A percentile compares a stretch with the other conserved stretches of the same genome.
Evolutionary conservation across 2,888 invertebrate genomes (phyloP).

Genomic region (Caenorhabditis drosophilae): DNA sequence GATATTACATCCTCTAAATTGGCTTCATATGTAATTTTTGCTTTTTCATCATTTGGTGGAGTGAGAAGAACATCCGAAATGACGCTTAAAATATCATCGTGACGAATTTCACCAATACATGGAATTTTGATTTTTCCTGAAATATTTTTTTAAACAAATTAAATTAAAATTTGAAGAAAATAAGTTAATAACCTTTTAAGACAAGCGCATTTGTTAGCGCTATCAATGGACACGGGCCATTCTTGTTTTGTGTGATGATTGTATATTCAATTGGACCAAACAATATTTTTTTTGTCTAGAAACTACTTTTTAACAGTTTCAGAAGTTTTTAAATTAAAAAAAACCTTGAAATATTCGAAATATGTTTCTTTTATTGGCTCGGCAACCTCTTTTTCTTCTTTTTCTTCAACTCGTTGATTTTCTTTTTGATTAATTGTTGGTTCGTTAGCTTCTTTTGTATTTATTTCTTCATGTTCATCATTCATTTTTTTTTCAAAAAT

Average conservation of each 20-base stretch:
- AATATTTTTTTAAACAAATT: too few species aligned
- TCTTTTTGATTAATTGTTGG: too few species aligned
- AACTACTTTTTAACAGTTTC: constrained; percentile 6
- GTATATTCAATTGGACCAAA: constrained; percentile 69
- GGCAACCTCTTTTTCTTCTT: not conserved
- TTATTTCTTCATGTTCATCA: too few species aligned
- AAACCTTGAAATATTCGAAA: constrained; percentile 6
- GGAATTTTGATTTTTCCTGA: constrained; percentile 21
- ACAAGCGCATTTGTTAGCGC: constrained; percentile 74
- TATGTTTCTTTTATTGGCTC: not conserved
- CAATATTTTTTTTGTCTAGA: constrained; percentile 73
- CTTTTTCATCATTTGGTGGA: constrained; percentile 4
- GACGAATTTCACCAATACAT: not conserved
- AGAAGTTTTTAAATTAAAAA: not conserved
- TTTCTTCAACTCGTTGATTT: too few species aligned
- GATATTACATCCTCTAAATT: constrained; percentile 74
- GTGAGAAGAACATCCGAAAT: constrained; percentile 1
- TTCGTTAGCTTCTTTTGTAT: too few species aligned
- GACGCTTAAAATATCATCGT: not conserved
- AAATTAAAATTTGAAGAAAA: not conserved
- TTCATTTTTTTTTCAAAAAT: too few species aligned
- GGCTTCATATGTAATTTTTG: constrained; percentile 71
- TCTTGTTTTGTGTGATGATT: constrained; percentile 74
- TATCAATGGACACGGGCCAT: constrained; percentile 75
- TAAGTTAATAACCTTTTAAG: constrained; percentile 68